phyloP scores from a whole-genome alignment of 2,797 vertebrate species.

The Peromyscus aztecus region DNA sequence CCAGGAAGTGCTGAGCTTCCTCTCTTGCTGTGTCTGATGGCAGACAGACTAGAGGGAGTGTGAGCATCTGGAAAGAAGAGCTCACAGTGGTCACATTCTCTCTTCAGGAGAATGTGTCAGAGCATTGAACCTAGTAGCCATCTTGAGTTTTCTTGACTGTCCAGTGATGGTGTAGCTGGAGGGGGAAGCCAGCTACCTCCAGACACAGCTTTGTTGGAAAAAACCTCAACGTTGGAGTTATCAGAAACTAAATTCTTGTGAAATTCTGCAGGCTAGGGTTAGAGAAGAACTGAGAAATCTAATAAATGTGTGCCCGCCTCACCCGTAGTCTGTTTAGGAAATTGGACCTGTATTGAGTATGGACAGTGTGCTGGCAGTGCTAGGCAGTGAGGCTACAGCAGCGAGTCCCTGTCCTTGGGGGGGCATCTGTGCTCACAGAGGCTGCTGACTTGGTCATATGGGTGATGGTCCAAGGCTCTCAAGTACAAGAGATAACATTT shows the following conservation, averaged over 20 bases:
- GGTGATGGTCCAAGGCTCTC: neutral
- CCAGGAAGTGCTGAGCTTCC: neutral
- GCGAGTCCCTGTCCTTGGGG: too few species aligned
- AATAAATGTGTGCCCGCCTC: neutral
- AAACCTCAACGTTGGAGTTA: neutral
- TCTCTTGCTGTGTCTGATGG: neutral
- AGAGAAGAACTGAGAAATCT: neutral
- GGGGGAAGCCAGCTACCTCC: neutral
- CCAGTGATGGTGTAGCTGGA: neutral
- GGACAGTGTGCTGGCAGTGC: neutral
- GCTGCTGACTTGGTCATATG: accelerated
- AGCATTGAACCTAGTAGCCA: neutral
- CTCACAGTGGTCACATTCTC: too few species aligned
- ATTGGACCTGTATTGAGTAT: neutral
- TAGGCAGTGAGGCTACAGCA: accelerated
- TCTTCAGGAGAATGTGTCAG: neutral
- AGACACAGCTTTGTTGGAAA: neutral
- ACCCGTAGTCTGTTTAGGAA: neutral
- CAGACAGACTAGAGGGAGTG: accelerated
- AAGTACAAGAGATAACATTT: neutral
- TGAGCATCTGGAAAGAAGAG: neutral
- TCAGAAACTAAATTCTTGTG: neutral
- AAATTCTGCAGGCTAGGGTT: neutral
- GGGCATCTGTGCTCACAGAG: neutral
- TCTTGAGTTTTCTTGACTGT: neutral